A percentile compares a stretch with the other conserved stretches of the same genome.
phyloP scores from a whole-genome alignment of 2,888 invertebrate species.

The Nasonovia ribisnigri region DNA sequence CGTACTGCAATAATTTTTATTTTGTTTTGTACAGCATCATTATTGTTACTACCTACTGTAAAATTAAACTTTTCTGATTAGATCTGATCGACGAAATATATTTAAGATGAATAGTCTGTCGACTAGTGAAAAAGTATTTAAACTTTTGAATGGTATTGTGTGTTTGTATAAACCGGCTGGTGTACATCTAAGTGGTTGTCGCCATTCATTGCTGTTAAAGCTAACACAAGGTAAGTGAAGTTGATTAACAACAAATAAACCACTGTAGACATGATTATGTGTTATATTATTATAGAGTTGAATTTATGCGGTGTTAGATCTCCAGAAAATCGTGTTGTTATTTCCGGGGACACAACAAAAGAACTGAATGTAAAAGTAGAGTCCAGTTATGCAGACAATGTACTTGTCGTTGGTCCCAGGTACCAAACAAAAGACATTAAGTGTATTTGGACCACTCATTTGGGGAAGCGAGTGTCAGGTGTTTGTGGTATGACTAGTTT shows the following conservation, averaged over 20 bases:
- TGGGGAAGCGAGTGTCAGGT: conserved; percentile 80
- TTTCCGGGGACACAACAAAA: conserved; percentile 77
- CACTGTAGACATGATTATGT: neutral
- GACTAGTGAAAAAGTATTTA: conserved; percentile 73
- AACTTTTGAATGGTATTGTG: conserved; percentile 80
- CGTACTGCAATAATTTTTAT: neutral
- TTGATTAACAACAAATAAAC: neutral
- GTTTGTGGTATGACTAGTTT: conserved; percentile 75
- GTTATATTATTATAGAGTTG: conserved; percentile 74
- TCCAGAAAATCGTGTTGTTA: conserved; percentile 74
- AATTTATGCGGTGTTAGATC: conserved; percentile 78
- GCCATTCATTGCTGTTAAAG: conserved; percentile 75
- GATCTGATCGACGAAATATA: neutral
- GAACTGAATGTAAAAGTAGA: conserved; percentile 74
- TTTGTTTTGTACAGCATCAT: neutral
- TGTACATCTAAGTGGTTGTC: conserved; percentile 73
- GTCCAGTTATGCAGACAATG: conserved; percentile 81
- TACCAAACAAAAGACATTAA: conserved; percentile 80
- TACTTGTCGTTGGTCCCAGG: conserved; percentile 81
- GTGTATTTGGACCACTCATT: conserved; percentile 74
- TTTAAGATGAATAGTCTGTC: conserved; percentile 33
- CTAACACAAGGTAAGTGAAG: conserved; percentile 77
- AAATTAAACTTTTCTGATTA: too few species aligned
- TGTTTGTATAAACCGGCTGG: conserved; percentile 84
- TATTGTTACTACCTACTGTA: neutral